Percentiles rank a stretch among this genome's conserved stretches.
Conservation (phyloP, 2,888 invertebrate genomes). For the Entomobrya proxima region DNA sequence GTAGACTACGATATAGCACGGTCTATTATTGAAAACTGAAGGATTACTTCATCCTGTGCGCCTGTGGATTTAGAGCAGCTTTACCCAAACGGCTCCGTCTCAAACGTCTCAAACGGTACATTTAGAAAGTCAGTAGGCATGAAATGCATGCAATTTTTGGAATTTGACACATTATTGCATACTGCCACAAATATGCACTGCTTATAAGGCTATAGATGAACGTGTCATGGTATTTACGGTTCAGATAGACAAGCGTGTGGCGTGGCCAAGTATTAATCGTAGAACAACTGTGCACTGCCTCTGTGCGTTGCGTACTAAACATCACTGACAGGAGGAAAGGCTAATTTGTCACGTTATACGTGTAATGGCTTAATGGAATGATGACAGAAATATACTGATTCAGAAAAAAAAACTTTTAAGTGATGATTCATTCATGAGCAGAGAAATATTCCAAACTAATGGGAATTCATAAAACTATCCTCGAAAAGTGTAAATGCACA, state of each 20-base stretch:
- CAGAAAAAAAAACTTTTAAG: neutral
- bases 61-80: neutral
- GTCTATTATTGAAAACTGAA: neutral
- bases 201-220: neutral
- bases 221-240: neutral
- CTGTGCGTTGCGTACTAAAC: neutral
- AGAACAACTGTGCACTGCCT: neutral
- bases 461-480: neutral
- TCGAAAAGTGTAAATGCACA: neutral
- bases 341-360: slow-evolving; percentile 58
- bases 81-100: slow-evolving; percentile 11
- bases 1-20: neutral
- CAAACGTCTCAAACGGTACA: slow-evolving; percentile 26
- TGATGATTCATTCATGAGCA: slow-evolving; percentile 45
- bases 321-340: slow-evolving; percentile 18
- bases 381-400: slow-evolving; percentile 42
- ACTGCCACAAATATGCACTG: neutral
- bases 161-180: neutral
- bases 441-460: neutral
- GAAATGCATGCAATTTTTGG: slow-evolving; percentile 25
- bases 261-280: neutral
- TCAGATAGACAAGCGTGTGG: neutral
- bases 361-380: slow-evolving; percentile 49
- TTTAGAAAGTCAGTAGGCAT: slow-evolving; percentile 23
- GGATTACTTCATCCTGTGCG: neutral